Evolutionary conservation across 1,140 invertebrate species (phyloP), one percentile per base, ranked within the genome.

Genomic region (Neotoxoptera formosana): DNA sequence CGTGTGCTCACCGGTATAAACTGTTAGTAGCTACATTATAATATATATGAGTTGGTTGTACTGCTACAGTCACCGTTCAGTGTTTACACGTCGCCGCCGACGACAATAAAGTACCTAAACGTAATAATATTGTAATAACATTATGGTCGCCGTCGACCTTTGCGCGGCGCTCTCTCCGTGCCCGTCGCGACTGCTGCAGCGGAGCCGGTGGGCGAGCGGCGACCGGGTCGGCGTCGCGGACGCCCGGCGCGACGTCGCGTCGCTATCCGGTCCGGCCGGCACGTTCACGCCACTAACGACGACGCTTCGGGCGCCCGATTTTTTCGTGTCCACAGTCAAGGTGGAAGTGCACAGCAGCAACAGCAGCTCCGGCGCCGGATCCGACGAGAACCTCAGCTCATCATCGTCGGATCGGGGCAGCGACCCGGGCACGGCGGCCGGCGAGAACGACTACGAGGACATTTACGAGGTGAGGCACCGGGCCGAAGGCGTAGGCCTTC

Each of bases 401-500:
- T 90, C 96, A 36, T 94, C 94, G 34, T 93, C 91, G 23, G 91
- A 93, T 81, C 47, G 91, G 48, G 81, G 53, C 94, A 94, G 94
- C 83, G 94, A 94, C 41, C 91, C 93, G 21, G 94, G 94, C 67
- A 93, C 87, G 21, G 94, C 90, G 95, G 95, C 93, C 34, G 96
- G 96, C 8, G 96, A 97, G 93, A 96, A 97, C 93, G 97, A 97
- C 94, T 97, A 97, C 94, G 97, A 97, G 95, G 97, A 97, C 93
- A 97, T 97, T 83, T 97, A 97, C 94, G 94, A 96, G 94, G 96
- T 97, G 21, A 94, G 94, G 41, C 84, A 36, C 11, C 93, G 89
- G 25, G 93, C 47, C 86, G 91, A 67, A 14, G 48, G 53, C 7
- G 36, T 60, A n/a, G 89, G 36, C 23, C 84, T 90, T 30, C 36